phyloP scores from a whole-genome alignment of 2,888 invertebrate species.

The Mongoloraphidia duomilia region DNA sequence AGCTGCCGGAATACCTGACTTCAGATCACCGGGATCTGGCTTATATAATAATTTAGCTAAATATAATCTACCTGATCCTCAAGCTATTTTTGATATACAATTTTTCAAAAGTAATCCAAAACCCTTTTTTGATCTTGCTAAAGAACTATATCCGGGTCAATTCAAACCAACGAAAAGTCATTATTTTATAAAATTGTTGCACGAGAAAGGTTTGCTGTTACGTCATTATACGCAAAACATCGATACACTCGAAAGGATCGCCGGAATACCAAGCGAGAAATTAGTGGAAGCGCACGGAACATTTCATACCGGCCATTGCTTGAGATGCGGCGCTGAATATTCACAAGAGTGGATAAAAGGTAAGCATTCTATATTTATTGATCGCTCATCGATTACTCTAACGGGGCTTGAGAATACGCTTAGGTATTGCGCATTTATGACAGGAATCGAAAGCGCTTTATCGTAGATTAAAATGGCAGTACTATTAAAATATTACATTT shows the following conservation, averaged over 20 bases:
- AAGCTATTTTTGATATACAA: constrained; percentile 81
- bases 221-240: constrained; percentile 85
- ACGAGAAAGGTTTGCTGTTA: constrained; percentile 63
- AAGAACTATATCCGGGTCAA: constrained; percentile 73
- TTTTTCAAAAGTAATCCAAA: constrained; percentile 80
- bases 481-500: too few relatives aligned
- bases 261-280: constrained; percentile 70
- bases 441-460: background rate
- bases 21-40: constrained; percentile 83
- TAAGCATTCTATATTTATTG: constrained; percentile 19
- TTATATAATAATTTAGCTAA: constrained; percentile 83
- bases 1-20: constrained; percentile 95
- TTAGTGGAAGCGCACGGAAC: constrained; percentile 93
- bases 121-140: constrained; percentile 84
- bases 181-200: constrained; percentile 74
- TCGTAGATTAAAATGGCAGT: too few relatives aligned
- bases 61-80: constrained; percentile 81
- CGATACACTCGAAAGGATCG: constrained; percentile 78
- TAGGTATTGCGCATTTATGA: background rate
- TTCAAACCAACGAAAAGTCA: constrained; percentile 84
- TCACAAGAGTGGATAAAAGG: constrained; percentile 78
- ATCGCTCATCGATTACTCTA: background rate
- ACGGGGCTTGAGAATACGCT: background rate
- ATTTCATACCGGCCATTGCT: constrained; percentile 76
- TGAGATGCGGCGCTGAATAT: constrained; percentile 58